A percentile compares a stretch with the other conserved stretches of the same genome.
Evolutionary conservation across 2,113 vertebrate genomes (phyloP).

Genomic region (Mellivora capensis): DNA sequence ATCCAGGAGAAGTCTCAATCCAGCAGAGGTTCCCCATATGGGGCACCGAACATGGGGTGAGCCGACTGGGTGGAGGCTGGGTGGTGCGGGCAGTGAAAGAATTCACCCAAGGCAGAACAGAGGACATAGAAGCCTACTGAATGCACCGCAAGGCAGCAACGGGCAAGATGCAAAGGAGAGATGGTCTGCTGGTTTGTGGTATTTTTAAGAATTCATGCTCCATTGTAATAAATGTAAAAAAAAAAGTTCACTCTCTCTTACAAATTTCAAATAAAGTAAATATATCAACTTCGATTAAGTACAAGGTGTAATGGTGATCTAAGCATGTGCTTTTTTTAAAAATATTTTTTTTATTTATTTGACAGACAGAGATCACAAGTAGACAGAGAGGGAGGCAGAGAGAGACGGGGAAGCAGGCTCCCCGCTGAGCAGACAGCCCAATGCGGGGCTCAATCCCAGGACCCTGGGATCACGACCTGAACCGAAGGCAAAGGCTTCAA

Average conservation of each 20-base stretch:
- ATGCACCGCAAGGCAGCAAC: background rate
- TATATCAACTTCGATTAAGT: background rate
- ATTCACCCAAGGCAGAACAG: background rate
- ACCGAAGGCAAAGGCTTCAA: too few species aligned
- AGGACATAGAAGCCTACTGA: background rate
- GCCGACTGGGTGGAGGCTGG: background rate
- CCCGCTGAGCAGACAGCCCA: too few species aligned
- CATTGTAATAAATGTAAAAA: constrained; percentile 1
- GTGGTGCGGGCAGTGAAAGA: background rate
- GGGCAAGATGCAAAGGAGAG: background rate
- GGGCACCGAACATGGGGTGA: background rate
- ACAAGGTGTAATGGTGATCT: background rate
- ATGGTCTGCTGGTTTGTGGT: background rate
- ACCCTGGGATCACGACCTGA: too few species aligned
- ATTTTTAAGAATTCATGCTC: background rate
- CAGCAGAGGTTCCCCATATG: background rate
- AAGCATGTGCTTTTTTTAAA: background rate
- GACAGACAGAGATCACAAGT: too few species aligned
- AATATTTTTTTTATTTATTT: background rate
- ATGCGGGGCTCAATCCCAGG: too few species aligned
- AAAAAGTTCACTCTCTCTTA: background rate
- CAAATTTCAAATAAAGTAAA: background rate
- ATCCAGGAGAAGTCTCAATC: background rate
- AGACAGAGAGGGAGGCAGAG: too few species aligned
- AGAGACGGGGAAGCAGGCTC: too few species aligned